Conservation (phyloP, 2,113 vertebrate genomes). For the Nannobrachium achirus region DNA sequence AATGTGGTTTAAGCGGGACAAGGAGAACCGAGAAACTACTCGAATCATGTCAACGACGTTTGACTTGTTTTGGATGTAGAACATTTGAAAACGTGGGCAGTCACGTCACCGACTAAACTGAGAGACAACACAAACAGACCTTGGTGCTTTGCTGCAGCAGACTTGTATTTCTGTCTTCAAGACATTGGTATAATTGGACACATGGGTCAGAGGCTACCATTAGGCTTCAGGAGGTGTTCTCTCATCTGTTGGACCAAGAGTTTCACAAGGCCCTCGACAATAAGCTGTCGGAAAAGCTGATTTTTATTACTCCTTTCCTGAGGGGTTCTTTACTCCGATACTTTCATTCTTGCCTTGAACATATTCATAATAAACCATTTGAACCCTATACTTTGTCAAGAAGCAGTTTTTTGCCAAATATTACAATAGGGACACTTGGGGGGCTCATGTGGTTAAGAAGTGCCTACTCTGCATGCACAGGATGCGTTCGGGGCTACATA, state of each 20-base stretch:
- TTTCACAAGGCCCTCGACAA: conserved; percentile 13
- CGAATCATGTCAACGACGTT: too few relatives aligned
- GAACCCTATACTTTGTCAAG: too few relatives aligned
- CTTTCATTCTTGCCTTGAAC: background rate
- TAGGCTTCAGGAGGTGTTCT: conserved; percentile 17
- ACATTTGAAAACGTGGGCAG: background rate
- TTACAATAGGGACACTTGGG: too few relatives aligned
- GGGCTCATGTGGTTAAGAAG: too few relatives aligned
- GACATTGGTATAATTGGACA: conserved; percentile 18
- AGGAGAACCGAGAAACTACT: background rate
- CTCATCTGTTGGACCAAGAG: conserved; percentile 21
- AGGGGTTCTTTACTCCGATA: conserved; percentile 26
- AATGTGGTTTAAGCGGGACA: background rate
- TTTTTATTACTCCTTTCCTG: conserved; percentile 19
- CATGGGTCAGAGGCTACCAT: conserved; percentile 15
- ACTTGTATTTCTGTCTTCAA: conserved; percentile 28
- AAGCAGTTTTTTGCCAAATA: too few relatives aligned
- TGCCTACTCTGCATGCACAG: too few relatives aligned
- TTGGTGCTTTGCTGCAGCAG: background rate
- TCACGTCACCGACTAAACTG: background rate
- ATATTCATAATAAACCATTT: too few relatives aligned
- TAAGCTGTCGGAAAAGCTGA: conserved; percentile 17
- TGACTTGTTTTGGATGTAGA: too few relatives aligned
- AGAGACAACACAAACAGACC: background rate
- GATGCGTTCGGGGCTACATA: too few relatives aligned